Conservation (phyloP, 1,140 invertebrate genomes). For the Meteorus sp. region DNA sequence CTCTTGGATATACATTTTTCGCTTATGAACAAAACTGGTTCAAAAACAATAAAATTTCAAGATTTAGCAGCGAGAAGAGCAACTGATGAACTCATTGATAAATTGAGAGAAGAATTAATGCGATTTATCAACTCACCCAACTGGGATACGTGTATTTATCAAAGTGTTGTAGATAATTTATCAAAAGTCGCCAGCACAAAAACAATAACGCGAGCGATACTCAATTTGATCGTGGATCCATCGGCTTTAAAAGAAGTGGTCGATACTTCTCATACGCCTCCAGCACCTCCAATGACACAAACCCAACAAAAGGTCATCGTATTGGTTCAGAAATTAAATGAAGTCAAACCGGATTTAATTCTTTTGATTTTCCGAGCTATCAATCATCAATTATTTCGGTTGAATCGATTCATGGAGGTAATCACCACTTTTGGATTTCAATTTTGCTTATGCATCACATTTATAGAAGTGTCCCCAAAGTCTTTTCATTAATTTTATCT, state of each 20-base stretch:
- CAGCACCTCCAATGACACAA: conserved; percentile 49
- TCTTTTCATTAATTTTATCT: no score
- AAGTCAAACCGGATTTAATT: conserved; percentile 32
- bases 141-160: not conserved
- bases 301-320: conserved; percentile 44
- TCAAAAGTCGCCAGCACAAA: not conserved
- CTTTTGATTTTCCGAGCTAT: conserved; percentile 38
- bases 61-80: not conserved
- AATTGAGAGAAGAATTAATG: conserved; percentile 3
- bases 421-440: no score
- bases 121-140: not conserved
- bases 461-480: no score
- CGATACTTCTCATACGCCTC: conserved; percentile 46
- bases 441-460: no score
- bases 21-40: not conserved
- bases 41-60: not conserved
- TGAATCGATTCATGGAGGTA: conserved; percentile 10
- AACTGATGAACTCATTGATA: not conserved
- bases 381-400: conserved; percentile 43
- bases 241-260: conserved; percentile 10
- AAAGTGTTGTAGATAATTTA: not conserved
- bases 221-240: conserved; percentile 30
- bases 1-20: not conserved
- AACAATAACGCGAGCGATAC: conserved; percentile 1
- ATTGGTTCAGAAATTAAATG: conserved; percentile 39